Evolutionary conservation across 23 tunicate species (phyloP), one percentile per base, ranked within the genome.

Genomic region (Ascidia mentula): DNA sequence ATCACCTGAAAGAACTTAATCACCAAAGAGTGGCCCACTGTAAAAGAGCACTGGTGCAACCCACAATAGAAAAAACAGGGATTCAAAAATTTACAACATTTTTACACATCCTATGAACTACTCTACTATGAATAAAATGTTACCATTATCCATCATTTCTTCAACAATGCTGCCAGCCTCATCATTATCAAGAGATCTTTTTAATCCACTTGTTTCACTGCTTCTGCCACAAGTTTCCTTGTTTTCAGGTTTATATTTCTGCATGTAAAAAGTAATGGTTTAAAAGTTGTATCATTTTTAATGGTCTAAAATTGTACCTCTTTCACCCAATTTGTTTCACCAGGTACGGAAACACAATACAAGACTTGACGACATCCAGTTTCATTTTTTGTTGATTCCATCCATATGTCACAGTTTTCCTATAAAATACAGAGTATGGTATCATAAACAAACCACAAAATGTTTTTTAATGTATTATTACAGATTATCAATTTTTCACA

Each of bases 261-360:
- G 31, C 24, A 34, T 46, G 34, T 31, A 34, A 74, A 46, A 15
- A 74, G 22, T 20, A 8, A 73, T 32, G 12, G 8, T 32, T 73
- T 73, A 22, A 74, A 45, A 17, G 18, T 17, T 18, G 18, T 45
- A 17, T 18, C 17, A 17, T 17, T 17, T 45, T 17, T 17, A 45
- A 45, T 18, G n/a, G n/a, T n/a, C n/a, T n/a, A 15, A 17, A 69
- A 8, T 12, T 20, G 20, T 24, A 83, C 87, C 81, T 85, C 76
- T 84, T 82, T 83, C 31, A 83, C 87, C 95, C 95, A 89, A 39
- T 73, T 60, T 3, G 84, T 82, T 73, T 89, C 95, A 26, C 72
- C 95, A 61, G 95, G 95, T n/a, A 89, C 69, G 22, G 85, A 42
- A 22, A 89, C 95, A 69, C 95, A 83, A 60, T 83, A 89, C 59